Evolutionary conservation across 2,888 invertebrate species (phyloP).

Genomic region (Syrista parreyssii): DNA sequence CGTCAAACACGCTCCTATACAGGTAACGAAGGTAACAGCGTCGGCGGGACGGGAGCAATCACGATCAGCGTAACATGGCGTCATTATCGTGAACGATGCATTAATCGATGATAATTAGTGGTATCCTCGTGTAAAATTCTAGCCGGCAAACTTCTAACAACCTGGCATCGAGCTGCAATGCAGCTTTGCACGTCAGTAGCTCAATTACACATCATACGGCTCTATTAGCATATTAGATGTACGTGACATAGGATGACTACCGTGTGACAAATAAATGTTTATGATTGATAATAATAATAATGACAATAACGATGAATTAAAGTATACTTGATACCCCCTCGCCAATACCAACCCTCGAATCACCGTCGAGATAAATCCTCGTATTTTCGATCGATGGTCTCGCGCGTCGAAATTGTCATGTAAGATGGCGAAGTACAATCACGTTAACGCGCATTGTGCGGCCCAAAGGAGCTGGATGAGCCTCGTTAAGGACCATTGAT

Average conservation of each 20-base stretch:
- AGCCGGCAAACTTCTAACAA: background rate
- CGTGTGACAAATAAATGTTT: too few species aligned
- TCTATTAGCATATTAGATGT: background rate
- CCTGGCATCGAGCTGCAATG: background rate
- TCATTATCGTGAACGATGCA: background rate
- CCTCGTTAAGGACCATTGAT: constrained; percentile 3
- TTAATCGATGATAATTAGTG: background rate
- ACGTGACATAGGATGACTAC: background rate
- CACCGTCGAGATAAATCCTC: background rate
- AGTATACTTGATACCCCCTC: background rate
- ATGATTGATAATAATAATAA: too few species aligned
- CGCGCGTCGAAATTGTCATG: background rate
- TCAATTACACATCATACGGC: background rate
- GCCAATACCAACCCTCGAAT: background rate
- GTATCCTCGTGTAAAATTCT: background rate
- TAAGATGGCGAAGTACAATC: background rate
- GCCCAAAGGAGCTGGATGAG: background rate
- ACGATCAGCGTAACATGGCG: constrained; percentile 2
- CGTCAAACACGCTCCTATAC: background rate
- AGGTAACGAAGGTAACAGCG: background rate
- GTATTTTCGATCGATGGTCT: background rate
- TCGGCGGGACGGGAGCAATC: background rate
- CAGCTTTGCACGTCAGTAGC: background rate
- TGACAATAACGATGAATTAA: background rate
- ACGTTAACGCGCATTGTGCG: constrained; percentile 6